Evolutionary conservation across 2,797 vertebrate species (phyloP), one percentile per base, ranked within the genome.

Genomic region (Halcyon leucocephala): DNA sequence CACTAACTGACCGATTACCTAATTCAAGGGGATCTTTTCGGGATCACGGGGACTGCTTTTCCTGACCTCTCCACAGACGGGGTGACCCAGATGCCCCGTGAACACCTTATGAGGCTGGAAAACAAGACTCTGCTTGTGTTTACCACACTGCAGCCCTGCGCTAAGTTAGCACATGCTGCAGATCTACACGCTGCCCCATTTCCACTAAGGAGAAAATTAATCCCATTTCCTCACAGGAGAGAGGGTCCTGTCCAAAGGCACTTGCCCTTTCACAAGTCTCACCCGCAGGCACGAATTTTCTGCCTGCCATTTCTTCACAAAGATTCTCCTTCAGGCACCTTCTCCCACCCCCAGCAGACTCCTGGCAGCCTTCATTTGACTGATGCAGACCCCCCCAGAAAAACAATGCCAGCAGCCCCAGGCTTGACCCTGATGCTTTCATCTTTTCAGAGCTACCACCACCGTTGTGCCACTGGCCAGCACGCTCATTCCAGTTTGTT

Each of bases 361-460:
- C 66, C 10, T 12, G 1, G 2, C 57, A 3, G 13, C 4, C 2
- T 13, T 82, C 33, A 7, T 42, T 22, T 8, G 65, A 66, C 9
- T n/a, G 72, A 71, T 44, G 89, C 71, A 31, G 66, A 29, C 73
- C 70, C 49, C 49, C 49, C 49, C 49, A 51, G 61, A 65, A 54
- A 67, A 82, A 19, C 89, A 28, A 9, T 14, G 20, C 89, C 81
- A 16, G 86, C 82, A 85, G 86, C 86, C 77, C 74, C 91, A 26
- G 66, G 71, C 78, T 78, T 51, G 71, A 77, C 78, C 89, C 69
- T 5, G 79, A 55, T 42, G 35, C 70, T 35, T 19, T 28, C 61
- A 61, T 46, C 57, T 48, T 87, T 61, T 46, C 93, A 14, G 62
- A 89, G 78, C 89, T 25, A 35, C 64, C 51, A 64, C 71, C 93